Conservation (phyloP, 2,797 vertebrate genomes). For the Spinibarbus caldwelli region DNA sequence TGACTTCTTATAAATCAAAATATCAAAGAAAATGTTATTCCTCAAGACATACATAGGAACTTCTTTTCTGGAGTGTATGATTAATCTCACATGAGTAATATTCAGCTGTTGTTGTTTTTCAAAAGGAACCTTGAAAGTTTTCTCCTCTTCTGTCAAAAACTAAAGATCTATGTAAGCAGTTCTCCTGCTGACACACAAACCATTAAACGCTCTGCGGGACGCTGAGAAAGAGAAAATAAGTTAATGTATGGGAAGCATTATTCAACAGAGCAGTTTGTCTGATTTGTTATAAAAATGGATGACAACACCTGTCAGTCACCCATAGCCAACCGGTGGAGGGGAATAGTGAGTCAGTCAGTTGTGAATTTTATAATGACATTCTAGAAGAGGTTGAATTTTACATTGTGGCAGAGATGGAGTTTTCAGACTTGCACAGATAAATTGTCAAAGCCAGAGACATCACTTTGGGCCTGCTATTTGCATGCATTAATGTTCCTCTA, state of each 20-base stretch:
- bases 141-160: constrained; percentile 17
- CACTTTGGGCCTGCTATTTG: constrained; percentile 1
- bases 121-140: constrained; percentile 16
- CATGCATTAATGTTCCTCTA: constrained; percentile 8
- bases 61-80: constrained; percentile 8
- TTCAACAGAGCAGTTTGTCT: constrained; percentile 45
- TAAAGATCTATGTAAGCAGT: constrained; percentile 41
- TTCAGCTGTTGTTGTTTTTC: not conserved
- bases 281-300: constrained; percentile 40
- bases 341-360: constrained; percentile 29
- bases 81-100: constrained; percentile 25
- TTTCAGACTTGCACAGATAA: constrained; percentile 14
- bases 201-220: constrained; percentile 42
- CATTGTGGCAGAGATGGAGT: constrained; percentile 11
- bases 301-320: constrained; percentile 50
- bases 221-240: constrained; percentile 36
- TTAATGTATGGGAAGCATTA: constrained; percentile 37
- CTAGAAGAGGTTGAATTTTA: not conserved
- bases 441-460: constrained; percentile 26
- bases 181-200: constrained; percentile 28
- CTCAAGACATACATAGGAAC: not conserved
- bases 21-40: not conserved
- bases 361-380: constrained; percentile 40
- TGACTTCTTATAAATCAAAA: not conserved
- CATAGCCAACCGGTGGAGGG: constrained; percentile 34